phyloP scores from a whole-genome alignment of 2,888 invertebrate genomes.

The Acheta domesticus region DNA sequence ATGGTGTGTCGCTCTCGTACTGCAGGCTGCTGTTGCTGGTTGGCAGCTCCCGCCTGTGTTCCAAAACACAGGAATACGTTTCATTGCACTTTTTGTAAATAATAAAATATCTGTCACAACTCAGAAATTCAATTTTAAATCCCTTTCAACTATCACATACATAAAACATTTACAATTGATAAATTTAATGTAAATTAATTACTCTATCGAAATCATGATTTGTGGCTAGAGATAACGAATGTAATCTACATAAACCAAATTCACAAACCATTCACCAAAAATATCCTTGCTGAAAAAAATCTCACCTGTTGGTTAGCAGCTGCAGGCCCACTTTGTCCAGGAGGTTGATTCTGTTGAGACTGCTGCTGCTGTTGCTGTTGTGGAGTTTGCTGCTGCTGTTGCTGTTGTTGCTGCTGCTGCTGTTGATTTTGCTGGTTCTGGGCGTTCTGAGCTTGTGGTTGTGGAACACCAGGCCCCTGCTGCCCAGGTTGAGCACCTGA shows the following conservation, averaged over 20 bases:
- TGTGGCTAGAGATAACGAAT: no score
- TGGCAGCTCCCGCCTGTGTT: slow-evolving; percentile 20
- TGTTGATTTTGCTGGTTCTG: slow-evolving; percentile 35
- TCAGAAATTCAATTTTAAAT: no score
- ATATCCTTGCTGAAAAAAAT: no score
- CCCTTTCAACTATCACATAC: no score
- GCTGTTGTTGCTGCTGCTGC: slow-evolving; percentile 41
- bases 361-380: slow-evolving; percentile 48
- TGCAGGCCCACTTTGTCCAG: slow-evolving; percentile 18
- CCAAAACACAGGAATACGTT: not conserved
- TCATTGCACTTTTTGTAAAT: no score
- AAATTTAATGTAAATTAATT: no score
- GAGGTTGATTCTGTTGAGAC: slow-evolving; percentile 39
- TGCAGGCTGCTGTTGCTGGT: not conserved
- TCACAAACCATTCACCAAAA: no score
- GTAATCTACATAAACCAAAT: no score
- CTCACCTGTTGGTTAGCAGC: not conserved
- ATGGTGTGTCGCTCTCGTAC: slow-evolving; percentile 57
- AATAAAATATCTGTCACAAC: no score
- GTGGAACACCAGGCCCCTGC: not conserved
- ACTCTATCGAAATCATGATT: no score
- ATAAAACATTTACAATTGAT: no score
- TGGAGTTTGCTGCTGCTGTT: slow-evolving; percentile 45
- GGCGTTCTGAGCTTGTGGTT: not conserved
- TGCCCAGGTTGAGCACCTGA: not conserved